phyloP scores from a whole-genome alignment of 2,888 invertebrate species.

The Eledona agricola region DNA sequence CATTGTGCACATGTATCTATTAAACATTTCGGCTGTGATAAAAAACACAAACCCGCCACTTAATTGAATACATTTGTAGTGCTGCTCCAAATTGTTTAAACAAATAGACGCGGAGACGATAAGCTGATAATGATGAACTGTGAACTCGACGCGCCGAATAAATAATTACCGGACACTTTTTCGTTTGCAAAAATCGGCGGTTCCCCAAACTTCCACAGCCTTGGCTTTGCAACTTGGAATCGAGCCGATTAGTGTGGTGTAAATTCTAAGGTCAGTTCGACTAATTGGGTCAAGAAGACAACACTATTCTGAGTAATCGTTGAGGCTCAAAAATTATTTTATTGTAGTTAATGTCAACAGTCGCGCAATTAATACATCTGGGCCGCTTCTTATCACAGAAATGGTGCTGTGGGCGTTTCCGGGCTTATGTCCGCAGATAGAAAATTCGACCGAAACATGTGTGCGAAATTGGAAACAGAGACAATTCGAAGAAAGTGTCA shows the following conservation, averaged over 20 bases:
- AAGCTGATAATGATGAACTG: no score
- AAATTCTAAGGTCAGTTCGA: slow-evolving; percentile 22
- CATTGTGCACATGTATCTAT: no score
- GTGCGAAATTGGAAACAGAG: background rate
- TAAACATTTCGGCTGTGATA: no score
- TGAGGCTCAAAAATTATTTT: slow-evolving; percentile 10
- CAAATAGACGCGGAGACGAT: no score
- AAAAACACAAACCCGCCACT: no score
- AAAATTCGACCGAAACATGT: background rate
- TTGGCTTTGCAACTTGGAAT: slow-evolving; percentile 31
- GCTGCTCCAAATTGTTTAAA: no score
- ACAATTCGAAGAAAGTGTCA: slow-evolving; percentile 16
- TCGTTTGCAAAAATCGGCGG: background rate
- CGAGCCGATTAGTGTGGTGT: slow-evolving; percentile 16
- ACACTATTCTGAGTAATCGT: slow-evolving; percentile 1
- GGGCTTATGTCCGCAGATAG: slow-evolving; percentile 4
- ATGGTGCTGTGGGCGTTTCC: slow-evolving; percentile 9
- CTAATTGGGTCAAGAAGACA: slow-evolving; percentile 29
- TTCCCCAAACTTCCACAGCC: slow-evolving; percentile 15
- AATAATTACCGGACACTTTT: no score
- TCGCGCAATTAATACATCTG: no score
- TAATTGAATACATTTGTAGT: no score
- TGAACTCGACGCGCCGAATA: no score
- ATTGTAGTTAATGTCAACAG: no score
- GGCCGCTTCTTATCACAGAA: slow-evolving; percentile 1